Conservation (phyloP, 1,140 invertebrate genomes). For the Thalassaphorura encarpata region DNA sequence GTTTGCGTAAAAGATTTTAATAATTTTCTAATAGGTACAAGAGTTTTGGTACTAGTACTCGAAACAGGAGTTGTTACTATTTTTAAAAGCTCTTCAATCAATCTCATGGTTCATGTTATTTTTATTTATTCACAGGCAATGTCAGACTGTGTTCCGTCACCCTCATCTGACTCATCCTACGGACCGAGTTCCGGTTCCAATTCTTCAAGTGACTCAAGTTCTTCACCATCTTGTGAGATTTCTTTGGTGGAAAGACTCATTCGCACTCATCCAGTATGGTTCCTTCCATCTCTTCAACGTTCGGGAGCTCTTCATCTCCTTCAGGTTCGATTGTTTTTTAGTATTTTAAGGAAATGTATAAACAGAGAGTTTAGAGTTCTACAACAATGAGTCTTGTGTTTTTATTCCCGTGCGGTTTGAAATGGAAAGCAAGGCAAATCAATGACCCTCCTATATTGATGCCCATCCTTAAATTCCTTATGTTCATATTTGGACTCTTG, state of each 20-base stretch:
- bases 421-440: no score
- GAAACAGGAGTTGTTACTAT: no score
- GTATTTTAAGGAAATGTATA: no score
- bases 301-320: constrained; percentile 84
- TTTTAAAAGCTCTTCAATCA: not conserved
- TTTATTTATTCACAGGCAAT: constrained; percentile 24
- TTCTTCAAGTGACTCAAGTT: constrained; percentile 19
- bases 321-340: constrained; percentile 80
- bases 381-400: no score
- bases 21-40: no score
- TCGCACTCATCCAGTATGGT: constrained; percentile 89
- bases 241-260: constrained; percentile 74
- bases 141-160: constrained; percentile 28
- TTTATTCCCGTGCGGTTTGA: no score
- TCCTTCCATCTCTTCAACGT: constrained; percentile 81
- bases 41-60: no score
- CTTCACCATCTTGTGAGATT: constrained; percentile 57
- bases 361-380: no score
- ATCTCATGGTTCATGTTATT: not conserved
- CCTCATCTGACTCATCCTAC: constrained; percentile 23
- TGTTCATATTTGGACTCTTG: no score
- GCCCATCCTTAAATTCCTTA: no score
- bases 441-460: no score
- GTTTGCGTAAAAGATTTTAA: no score
- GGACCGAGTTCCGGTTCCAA: constrained; percentile 16